These are phyloP conservation scores for Tyrannus savana DNA, from an alignment of 2,113 vertebrate species.

Conservation along the genomic window DNA sequence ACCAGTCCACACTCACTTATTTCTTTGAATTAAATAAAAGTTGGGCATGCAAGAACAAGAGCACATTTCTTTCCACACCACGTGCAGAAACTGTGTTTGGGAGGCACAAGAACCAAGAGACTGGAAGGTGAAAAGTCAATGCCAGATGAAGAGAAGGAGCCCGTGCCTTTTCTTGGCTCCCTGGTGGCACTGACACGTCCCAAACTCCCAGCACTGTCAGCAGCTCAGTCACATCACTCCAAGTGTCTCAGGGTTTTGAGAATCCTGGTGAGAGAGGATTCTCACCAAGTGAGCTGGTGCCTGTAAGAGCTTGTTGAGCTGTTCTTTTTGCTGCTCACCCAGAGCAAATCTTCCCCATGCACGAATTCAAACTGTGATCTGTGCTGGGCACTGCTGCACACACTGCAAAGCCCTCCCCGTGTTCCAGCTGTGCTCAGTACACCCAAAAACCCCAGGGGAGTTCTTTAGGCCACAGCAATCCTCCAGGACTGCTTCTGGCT, in stretches of 20 bases:
- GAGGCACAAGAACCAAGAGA: background rate
- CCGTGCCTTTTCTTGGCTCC: background rate
- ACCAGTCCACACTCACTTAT: background rate
- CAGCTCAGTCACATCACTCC: background rate
- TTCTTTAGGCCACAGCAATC: background rate
- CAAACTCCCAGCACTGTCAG: background rate
- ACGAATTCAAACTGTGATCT: background rate
- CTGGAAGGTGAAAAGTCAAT: background rate
- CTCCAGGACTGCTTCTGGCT: background rate
- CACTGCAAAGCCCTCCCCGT: background rate
- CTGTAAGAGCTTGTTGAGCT: background rate
- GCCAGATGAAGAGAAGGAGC: background rate
- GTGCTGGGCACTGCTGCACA: background rate
- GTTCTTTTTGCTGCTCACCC: background rate
- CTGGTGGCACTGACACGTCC: background rate
- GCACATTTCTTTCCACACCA: background rate
- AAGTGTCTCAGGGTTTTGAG: background rate
- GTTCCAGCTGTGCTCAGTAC: background rate
- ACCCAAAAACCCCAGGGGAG: background rate
- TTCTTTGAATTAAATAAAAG: background rate
- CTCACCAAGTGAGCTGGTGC: background rate
- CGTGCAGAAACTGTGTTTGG: background rate
- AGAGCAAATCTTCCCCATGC: background rate
- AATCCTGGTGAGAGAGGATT: background rate
- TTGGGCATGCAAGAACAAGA: background rate